A percentile compares a stretch with the other conserved stretches of the same genome.
Conservation (phyloP, 1,140 invertebrate genomes). For the Drosophila bocqueti region DNA sequence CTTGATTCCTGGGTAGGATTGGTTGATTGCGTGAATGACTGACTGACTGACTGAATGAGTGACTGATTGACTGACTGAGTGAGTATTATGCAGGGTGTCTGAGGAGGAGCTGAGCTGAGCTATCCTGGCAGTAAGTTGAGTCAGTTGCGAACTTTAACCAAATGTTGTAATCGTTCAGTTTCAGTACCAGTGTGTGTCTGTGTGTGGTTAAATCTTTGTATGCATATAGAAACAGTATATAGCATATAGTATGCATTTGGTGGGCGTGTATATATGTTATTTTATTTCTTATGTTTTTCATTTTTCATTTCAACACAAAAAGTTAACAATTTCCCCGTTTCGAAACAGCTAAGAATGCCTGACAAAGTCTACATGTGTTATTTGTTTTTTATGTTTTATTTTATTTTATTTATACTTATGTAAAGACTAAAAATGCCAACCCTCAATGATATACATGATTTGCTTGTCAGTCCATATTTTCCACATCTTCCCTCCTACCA, state of each 20-base stretch:
- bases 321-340: conserved; percentile 77
- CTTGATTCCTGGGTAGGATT: conserved; percentile 30
- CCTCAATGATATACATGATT: conserved; percentile 76
- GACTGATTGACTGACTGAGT: conserved; percentile 12
- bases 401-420: conserved; percentile 45
- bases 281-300: conserved; percentile 37
- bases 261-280: conserved; percentile 70
- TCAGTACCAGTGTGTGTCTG: conserved; percentile 9
- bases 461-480: conserved; percentile 75
- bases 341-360: conserved; percentile 73
- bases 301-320: conserved; percentile 70
- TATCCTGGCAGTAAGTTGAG: conserved; percentile 58
- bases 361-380: conserved; percentile 47
- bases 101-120: conserved; percentile 39
- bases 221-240: conserved; percentile 76
- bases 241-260: conserved; percentile 81
- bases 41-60: conserved; percentile 16
- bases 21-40: conserved; percentile 25
- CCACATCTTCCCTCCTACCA: conserved; percentile 22
- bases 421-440: conserved; percentile 54
- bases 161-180: conserved; percentile 17
- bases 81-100: conserved; percentile 57
- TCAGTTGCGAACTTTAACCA: conserved; percentile 40
- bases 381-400: conserved; percentile 32
- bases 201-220: conserved; percentile 55